These are phyloP conservation scores for Euborellia annulipes DNA, from an alignment of 1,140 invertebrate genomes.

Conservation along the genomic window DNA sequence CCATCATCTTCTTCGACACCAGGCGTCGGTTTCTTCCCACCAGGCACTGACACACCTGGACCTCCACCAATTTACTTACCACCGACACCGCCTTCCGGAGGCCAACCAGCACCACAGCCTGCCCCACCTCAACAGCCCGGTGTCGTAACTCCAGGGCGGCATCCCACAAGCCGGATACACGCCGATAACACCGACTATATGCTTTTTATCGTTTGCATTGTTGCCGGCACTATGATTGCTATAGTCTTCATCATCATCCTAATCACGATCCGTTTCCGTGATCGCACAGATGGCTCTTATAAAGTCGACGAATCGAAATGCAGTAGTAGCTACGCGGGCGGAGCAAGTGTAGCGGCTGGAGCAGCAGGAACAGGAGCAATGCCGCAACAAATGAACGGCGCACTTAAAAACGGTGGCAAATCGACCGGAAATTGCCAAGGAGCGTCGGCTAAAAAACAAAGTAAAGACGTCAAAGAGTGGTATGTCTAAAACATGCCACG, in stretches of 20 bases:
- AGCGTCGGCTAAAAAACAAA: constrained; percentile 52
- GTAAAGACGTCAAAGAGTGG: constrained; percentile 87
- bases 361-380: constrained; percentile 34
- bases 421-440: constrained; percentile 24
- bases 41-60: constrained; percentile 7
- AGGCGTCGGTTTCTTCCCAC: constrained; percentile 10
- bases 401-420: constrained; percentile 23
- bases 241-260: constrained; percentile 81
- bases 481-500: constrained; percentile 52
- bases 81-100: constrained; percentile 11
- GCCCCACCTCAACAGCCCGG: constrained; percentile 27
- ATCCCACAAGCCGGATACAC: too few relatives aligned
- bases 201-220: constrained; percentile 66
- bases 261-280: constrained; percentile 77
- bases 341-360: constrained; percentile 55
- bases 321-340: constrained; percentile 44
- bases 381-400: constrained; percentile 26
- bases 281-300: constrained; percentile 69
- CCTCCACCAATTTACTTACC: constrained; percentile 6
- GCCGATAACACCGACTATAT: constrained; percentile 44
- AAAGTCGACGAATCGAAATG: constrained; percentile 74
- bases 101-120: neutral
- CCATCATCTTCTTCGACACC: constrained; percentile 8
- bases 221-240: constrained; percentile 78
- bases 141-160: constrained; percentile 52